Conservation (phyloP, 2,113 vertebrate species). For the Hyperopisus bebe region DNA sequence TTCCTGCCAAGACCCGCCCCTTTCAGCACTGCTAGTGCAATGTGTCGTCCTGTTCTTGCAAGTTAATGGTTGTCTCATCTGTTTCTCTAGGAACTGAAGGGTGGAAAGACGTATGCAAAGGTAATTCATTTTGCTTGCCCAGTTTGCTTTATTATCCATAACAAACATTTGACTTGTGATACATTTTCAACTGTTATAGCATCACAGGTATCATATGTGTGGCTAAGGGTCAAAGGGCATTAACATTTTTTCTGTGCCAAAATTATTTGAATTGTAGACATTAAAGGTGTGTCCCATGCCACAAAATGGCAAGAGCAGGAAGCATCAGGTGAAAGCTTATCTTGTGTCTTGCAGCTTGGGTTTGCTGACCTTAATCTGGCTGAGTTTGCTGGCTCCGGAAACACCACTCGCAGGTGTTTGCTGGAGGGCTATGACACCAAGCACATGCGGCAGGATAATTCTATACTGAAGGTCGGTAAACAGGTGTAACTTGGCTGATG, state of each 20-base stretch:
- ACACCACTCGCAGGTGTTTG: slow-evolving; percentile 80
- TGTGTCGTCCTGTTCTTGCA: not conserved
- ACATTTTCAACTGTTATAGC: not conserved
- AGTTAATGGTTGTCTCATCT: slow-evolving; percentile 15
- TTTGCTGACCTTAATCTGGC: slow-evolving; percentile 95
- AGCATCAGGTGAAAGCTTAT: not conserved
- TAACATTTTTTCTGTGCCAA: not conserved
- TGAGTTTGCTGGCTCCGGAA: slow-evolving; percentile 93
- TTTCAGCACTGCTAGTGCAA: not conserved
- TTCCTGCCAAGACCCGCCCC: not conserved
- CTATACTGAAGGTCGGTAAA: slow-evolving; percentile 87
- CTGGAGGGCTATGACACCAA: slow-evolving; percentile 96
- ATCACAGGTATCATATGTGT: not conserved
- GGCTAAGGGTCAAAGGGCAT: not conserved
- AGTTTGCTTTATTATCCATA: slow-evolving; percentile 44
- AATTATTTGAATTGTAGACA: not conserved
- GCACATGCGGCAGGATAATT: slow-evolving; percentile 94
- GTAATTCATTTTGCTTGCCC: slow-evolving; percentile 36
- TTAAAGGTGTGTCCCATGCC: not conserved
- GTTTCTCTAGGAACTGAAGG: slow-evolving; percentile 82
- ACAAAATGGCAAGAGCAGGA: not conserved
- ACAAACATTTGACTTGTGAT: not conserved
- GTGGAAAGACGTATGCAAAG: slow-evolving; percentile 90
- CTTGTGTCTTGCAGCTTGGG: slow-evolving; percentile 69
- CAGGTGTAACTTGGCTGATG: not conserved